phyloP scores from a whole-genome alignment of 2,797 vertebrate genomes.

The Oceanodroma leucorhoa region DNA sequence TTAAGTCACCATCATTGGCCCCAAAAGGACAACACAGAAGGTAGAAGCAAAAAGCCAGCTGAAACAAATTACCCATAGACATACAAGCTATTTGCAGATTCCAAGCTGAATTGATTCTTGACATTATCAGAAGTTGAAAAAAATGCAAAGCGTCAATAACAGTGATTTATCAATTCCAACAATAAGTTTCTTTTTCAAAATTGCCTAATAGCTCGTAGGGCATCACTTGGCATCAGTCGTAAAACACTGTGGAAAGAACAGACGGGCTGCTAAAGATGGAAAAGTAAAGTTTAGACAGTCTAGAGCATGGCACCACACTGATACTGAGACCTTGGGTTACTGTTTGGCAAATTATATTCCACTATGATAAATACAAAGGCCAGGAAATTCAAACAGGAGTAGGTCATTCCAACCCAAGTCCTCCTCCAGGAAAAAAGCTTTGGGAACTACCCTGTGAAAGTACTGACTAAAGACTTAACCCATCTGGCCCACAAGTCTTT shows the following conservation, averaged over 20 bases:
- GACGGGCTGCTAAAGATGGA: neutral
- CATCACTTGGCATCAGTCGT: neutral
- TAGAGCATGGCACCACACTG: neutral
- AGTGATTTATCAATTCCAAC: neutral
- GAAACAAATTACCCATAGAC: neutral
- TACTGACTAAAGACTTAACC: neutral
- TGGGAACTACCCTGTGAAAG: neutral
- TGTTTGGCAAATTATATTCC: neutral
- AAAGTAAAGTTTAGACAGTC: neutral
- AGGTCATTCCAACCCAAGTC: neutral
- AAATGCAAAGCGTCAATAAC: neutral
- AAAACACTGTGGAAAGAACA: neutral
- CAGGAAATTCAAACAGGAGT: neutral
- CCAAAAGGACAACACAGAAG: neutral
- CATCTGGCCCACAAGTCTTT: neutral
- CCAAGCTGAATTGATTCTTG: neutral
- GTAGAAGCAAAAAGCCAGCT: neutral
- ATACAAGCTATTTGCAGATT: neutral
- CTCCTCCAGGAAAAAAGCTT: neutral
- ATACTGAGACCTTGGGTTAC: neutral
- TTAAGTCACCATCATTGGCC: neutral
- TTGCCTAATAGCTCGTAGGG: neutral
- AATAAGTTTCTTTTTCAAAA: neutral
- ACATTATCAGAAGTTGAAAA: neutral
- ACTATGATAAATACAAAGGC: neutral